Evolutionary conservation across 2,888 invertebrate species (phyloP).

Genomic region (Drosophila siamana): DNA sequence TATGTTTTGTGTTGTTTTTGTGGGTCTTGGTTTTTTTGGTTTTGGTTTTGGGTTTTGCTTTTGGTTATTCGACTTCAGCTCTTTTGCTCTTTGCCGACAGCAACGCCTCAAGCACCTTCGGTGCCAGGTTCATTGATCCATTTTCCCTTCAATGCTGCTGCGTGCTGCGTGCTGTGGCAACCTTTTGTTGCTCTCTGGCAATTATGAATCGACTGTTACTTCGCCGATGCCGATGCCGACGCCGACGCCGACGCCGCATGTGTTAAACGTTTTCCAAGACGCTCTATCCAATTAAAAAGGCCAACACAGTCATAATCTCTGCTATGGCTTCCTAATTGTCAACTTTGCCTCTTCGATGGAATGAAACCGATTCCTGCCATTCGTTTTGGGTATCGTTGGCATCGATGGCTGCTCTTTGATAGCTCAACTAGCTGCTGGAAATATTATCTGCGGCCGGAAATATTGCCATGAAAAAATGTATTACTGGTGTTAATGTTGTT

Average conservation of each 20-base stretch:
- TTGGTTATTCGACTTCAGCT: constrained; percentile 33
- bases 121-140: constrained; percentile 73
- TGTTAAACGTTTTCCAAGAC: constrained; percentile 65
- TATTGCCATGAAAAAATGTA: too few relatives aligned
- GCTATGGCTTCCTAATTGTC: constrained; percentile 12
- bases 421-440: not conserved
- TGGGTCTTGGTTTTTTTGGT: not conserved
- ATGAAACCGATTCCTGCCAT: not conserved
- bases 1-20: not conserved
- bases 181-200: constrained; percentile 26
- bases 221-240: not conserved
- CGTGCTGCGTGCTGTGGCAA: not conserved
- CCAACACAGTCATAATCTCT: constrained; percentile 1
- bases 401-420: not conserved
- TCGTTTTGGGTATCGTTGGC: not conserved
- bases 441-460: too few relatives aligned
- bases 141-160: constrained; percentile 25
- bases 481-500: too few relatives aligned
- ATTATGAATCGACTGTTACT: constrained; percentile 42
- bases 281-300: constrained; percentile 35
- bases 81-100: constrained; percentile 69
- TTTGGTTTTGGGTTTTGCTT: not conserved
- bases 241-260: constrained; percentile 19
- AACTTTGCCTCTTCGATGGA: constrained; percentile 3
- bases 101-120: constrained; percentile 63